Base-by-base conservation (phyloP, 2,113 vertebrate genomes). In the Bos javanicus region DNA sequence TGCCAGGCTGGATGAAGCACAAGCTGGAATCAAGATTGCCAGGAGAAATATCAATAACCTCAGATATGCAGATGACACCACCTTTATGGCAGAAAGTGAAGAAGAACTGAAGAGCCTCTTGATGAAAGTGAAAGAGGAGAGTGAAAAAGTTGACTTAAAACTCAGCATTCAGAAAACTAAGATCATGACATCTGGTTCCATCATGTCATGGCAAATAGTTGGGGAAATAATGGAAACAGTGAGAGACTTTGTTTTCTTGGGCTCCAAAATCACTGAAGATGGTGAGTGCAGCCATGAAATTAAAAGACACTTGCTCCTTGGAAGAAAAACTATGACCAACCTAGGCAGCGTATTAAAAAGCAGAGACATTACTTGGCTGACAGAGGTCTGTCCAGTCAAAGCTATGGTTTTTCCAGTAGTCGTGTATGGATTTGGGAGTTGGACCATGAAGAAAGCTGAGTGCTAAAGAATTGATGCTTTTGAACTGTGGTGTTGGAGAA, bases 321-420 rank as follows among this genome's bases (percentile, higher is more conserved):
- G 30, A n/a, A n/a, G 30, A 64, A 64, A 64, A 64, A 15, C 33
- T 17, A 64, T 64, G 62, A 64, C 30, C 30, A 64, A n/a, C 62
- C 30, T 17, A 64, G 30, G 3, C 7, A 64, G 62, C 0, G 0
- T n/a, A 64, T n/a, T 64, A 8, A 8, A n/a, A 64, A 64, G 30
- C 0, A n/a, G 62, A 64, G 62, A 33, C 14, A 64, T 33, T 64
- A 33, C 30, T 33, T 64, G 14, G 30, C 30, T 17, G 62, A 64
- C 30, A 4, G 30, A 64, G 30, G 15, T 17, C 62, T 17, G 30
- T 64, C 30, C 9, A n/a, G 62, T 64, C 30, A 64, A 64, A n/a
- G 30, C 30, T 64, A n/a, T 64, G 62, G 30, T 64, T 64, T 64
- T 64, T 64, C 62, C 15, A n/a, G 30, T n/a, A n/a, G 7, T 64